phyloP scores from a whole-genome alignment of 2,797 vertebrate genomes.

The Falco rusticolus region DNA sequence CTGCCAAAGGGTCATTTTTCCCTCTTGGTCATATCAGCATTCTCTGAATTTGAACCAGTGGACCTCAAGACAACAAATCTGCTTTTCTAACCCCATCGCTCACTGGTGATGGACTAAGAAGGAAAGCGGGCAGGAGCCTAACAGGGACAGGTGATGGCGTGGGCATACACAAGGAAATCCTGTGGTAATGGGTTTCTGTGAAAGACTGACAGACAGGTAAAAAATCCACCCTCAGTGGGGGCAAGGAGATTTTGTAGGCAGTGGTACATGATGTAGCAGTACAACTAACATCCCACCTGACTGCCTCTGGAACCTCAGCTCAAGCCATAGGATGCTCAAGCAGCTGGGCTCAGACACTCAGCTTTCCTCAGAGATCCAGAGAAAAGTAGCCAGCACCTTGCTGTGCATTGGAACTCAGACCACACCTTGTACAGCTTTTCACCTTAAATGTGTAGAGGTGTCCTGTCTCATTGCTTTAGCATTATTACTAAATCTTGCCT shows the following conservation, averaged over 20 bases:
- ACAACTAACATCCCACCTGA: not conserved
- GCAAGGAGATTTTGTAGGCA: not conserved
- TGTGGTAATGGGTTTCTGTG: not conserved
- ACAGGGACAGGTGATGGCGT: not conserved
- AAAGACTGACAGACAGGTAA: not conserved
- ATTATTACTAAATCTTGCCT: not conserved
- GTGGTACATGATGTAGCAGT: fast-evolving
- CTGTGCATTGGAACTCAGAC: not conserved
- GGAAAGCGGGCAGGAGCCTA: not conserved
- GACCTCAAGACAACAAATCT: not conserved
- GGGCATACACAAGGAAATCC: not conserved
- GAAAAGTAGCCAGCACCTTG: not conserved
- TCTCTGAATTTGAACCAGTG: not conserved
- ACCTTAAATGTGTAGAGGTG: not conserved
- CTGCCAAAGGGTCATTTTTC: not conserved
- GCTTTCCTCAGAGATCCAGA: not conserved
- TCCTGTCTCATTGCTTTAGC: not conserved
- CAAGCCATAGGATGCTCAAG: not conserved
- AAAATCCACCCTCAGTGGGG: not conserved
- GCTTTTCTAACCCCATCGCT: not conserved
- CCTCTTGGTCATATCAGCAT: not conserved
- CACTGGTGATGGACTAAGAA: not conserved
- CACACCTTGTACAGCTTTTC: not conserved
- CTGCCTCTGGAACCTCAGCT: not conserved
- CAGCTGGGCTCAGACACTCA: not conserved